These are phyloP conservation scores for Toxotes chatareus DNA, from an alignment of 2,113 vertebrate species.

Conservation along the genomic window DNA sequence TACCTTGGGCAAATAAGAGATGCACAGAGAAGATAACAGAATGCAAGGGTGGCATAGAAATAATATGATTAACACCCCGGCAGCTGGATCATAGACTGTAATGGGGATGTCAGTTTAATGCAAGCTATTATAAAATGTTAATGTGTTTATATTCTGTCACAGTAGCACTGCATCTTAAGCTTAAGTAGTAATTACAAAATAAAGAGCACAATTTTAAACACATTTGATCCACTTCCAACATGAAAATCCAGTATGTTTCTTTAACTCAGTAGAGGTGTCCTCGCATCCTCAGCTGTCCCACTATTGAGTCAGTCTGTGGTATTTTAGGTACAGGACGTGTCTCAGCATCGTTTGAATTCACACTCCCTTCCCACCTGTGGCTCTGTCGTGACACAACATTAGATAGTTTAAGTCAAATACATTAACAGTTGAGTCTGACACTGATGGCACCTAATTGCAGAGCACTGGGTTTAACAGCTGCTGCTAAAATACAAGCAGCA, in stretches of 20 bases:
- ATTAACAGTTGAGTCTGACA: slow-evolving; percentile 7
- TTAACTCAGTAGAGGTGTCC: slow-evolving; percentile 15
- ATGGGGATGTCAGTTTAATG: not conserved
- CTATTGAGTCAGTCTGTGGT: slow-evolving; percentile 39
- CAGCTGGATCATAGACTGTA: not conserved
- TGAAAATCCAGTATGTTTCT: not conserved
- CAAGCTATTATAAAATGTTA: not conserved
- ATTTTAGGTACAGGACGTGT: slow-evolving; percentile 57
- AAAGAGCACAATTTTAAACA: not conserved
- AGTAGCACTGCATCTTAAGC: not conserved
- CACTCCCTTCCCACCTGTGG: not conserved
- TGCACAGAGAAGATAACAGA: slow-evolving; percentile 4
- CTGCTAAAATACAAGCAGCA: slow-evolving; percentile 4
- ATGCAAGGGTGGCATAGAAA: not conserved
- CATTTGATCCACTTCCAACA: not conserved
- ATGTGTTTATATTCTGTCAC: not conserved
- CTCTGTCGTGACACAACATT: slow-evolving; percentile 39
- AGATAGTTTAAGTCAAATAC: slow-evolving; percentile 12
- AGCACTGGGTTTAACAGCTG: not conserved
- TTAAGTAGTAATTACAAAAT: not conserved
- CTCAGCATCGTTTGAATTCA: slow-evolving; percentile 40
- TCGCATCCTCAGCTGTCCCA: not conserved
- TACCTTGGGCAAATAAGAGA: slow-evolving; percentile 4
- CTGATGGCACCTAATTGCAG: not conserved
- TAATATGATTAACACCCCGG: not conserved